phyloP scores from a whole-genome alignment of 1,140 invertebrate genomes.

The Drosophila sucinea region DNA sequence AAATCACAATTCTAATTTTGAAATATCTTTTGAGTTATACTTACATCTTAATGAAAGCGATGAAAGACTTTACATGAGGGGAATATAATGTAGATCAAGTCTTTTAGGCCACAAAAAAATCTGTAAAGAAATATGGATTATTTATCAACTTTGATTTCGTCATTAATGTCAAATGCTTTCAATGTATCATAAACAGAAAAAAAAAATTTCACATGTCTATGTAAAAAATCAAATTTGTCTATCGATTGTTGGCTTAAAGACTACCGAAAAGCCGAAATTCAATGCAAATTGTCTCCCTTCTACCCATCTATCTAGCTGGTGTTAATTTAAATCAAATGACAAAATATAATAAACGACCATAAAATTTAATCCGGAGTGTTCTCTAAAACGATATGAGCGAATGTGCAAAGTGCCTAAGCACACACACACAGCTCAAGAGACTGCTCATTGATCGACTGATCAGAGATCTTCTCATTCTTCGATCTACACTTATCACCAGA shows the following conservation, averaged over 20 bases:
- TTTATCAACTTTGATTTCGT: not conserved
- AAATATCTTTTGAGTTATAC: conserved; percentile 16
- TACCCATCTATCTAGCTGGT: conserved; percentile 30
- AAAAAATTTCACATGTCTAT: conserved; percentile 41
- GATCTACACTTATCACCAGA: no score
- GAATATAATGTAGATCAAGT: conserved; percentile 1
- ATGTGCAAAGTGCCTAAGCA: conserved; percentile 55
- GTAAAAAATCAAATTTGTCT: conserved; percentile 27
- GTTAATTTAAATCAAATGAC: conserved; percentile 77
- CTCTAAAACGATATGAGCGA: conserved; percentile 61
- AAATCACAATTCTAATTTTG: conserved; percentile 16
- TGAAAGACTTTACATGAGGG: conserved; percentile 1
- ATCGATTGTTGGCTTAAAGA: conserved; percentile 18
- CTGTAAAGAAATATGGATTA: not conserved
- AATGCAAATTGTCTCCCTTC: conserved; percentile 28
- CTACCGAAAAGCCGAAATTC: conserved; percentile 20
- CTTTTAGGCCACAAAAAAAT: conserved; percentile 12
- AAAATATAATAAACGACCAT: conserved; percentile 78
- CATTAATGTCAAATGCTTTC: conserved; percentile 47
- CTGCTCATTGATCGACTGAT: no score
- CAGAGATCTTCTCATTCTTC: no score
- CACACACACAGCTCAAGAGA: conserved; percentile 17
- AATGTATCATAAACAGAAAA: not conserved
- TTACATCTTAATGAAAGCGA: conserved; percentile 32
- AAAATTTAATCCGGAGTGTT: conserved; percentile 72